Conservation (phyloP, 1,140 invertebrate genomes). For the Leucophenga varia region DNA sequence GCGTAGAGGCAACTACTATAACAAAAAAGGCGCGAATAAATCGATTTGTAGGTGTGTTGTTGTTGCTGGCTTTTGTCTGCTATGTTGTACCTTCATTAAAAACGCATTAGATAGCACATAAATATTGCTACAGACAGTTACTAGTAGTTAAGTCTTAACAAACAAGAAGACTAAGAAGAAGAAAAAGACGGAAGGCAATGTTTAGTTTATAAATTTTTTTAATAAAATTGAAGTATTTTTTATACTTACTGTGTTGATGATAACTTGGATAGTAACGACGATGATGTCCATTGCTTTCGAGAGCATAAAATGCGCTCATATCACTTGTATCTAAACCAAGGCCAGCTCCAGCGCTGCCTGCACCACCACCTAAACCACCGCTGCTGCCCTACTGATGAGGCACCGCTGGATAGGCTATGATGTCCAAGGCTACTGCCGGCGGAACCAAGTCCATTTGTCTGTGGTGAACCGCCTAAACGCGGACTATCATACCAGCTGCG, state of each 20-base stretch:
- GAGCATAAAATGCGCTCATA: constrained; percentile 55
- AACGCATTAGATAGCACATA: constrained; percentile 55
- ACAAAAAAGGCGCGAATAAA: constrained; percentile 50
- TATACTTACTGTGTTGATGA: constrained; percentile 54
- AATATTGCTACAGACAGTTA: no score
- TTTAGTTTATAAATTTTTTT: no score
- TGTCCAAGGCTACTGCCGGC: constrained; percentile 45
- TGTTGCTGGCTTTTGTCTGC: background rate
- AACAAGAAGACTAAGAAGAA: no score
- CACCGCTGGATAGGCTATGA: constrained; percentile 48
- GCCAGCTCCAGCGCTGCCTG: constrained; percentile 27
- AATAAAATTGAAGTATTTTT: no score
- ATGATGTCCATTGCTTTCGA: constrained; percentile 54
- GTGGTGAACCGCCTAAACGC: constrained; percentile 48
- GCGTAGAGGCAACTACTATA: no score
- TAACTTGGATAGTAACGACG: constrained; percentile 55
- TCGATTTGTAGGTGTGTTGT: constrained; percentile 42
- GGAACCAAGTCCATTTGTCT: constrained; percentile 45
- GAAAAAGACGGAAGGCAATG: no score
- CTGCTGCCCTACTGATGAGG: constrained; percentile 43
- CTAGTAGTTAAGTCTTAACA: no score
- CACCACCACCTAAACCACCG: constrained; percentile 36
- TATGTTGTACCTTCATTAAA: constrained; percentile 41
- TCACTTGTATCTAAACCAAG: constrained; percentile 49
- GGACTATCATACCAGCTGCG: constrained; percentile 57